Base-by-base conservation (phyloP, 2,888 invertebrate species). In the Oligia latruncula region DNA sequence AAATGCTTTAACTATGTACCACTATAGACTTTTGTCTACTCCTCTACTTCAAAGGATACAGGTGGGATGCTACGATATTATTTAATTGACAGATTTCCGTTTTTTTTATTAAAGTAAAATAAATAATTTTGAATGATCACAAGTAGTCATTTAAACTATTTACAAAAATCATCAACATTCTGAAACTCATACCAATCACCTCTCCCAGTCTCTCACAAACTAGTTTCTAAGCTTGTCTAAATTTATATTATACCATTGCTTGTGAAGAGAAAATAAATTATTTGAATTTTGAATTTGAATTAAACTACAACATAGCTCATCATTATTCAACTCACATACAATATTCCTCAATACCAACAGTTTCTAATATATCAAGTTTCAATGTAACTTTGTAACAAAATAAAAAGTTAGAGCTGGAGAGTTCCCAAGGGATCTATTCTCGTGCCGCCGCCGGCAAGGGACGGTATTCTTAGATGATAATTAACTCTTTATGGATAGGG, bases 401-500 rank as follows among this genome's bases (percentile, higher is more conserved):
- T 81, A 93, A 95, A 95, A 95, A 93, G 91, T 89, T 90, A 92
- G 81, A 89, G 88, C 80, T 85, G 87, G 86, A 74, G 77, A 86
- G 92, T 95, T 96, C 96, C 95, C 96, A 90, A 93, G 96, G 94
- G 96, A 94, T 92, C 93, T 94, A 95, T 95, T 94, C 93, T 90
- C 85, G 92, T 87, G 88, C 89, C 88, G 85, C 60, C 88, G 85
- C 60, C 88, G 88, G 83, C 90, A 88, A 87, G 92, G 91, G 91
- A 89, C 87, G 91, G 90, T 96, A 95, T 96, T 96, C 95, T 96
- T 95, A 94, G 93, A 94, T 95, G 93, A 95, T 96, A 96, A 96
- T 96, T 96, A 96, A 96, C 96, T 96, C 96, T 96, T 96, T 95
- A 96, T 94, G 93, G 92, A 92, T 83, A 91, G 93, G 89, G 95